phyloP scores from a whole-genome alignment of 2,888 invertebrate species.

The Myathropa florea region DNA sequence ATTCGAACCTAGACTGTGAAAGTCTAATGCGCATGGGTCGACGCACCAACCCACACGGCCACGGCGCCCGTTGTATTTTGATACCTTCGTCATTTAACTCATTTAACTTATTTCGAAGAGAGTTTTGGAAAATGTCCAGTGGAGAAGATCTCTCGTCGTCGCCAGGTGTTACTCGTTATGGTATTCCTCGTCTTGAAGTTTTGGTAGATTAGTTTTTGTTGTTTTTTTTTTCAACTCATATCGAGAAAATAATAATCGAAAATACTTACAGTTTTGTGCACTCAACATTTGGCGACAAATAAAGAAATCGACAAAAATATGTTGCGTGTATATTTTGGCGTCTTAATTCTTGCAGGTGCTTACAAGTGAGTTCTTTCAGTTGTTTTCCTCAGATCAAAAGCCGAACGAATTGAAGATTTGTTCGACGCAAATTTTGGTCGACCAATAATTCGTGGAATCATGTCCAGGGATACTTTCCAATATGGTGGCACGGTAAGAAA shows the following conservation, averaged over 20 bases:
- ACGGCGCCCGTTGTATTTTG: too few species aligned
- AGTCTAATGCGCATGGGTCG: too few species aligned
- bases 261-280: slow-evolving; percentile 5
- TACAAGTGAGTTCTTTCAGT: slow-evolving; percentile 22
- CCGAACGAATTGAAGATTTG: too few species aligned
- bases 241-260: slow-evolving; percentile 17
- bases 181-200: slow-evolving; percentile 14
- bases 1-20: too few species aligned
- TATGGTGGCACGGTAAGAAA: slow-evolving; percentile 12
- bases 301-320: too few species aligned
- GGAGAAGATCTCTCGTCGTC: too few species aligned
- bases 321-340: slow-evolving; percentile 7
- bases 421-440: slow-evolving; percentile 27
- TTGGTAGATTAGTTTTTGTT: slow-evolving; percentile 18
- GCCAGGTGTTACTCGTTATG: slow-evolving; percentile 12
- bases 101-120: too few species aligned
- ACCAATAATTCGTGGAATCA: slow-evolving; percentile 15
- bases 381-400: too few species aligned
- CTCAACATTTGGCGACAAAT: slow-evolving; percentile 27
- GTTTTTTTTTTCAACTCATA: slow-evolving; percentile 20
- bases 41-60: too few species aligned
- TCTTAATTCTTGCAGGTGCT: slow-evolving; percentile 25
- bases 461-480: background rate
- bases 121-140: too few species aligned
- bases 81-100: too few species aligned